Base-by-base conservation (phyloP, 2,113 vertebrate genomes). In the Trematomus loennbergii region DNA sequence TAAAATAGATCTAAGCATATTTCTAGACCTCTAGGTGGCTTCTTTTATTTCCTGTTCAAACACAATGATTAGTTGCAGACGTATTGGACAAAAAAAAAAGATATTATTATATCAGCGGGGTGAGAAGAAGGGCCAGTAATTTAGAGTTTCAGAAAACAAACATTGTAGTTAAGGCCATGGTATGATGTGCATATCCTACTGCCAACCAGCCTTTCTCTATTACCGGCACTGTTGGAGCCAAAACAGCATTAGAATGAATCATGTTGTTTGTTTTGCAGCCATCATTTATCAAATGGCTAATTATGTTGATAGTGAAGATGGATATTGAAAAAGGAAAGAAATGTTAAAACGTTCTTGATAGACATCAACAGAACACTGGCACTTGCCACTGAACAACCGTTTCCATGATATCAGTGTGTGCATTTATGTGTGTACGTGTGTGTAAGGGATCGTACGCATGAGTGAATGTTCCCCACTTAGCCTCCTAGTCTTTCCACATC, bases 341-440 rank as follows among this genome's bases (percentile, higher is more conserved):
- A 65, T 77, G 78, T 79, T 88, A 79, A 87, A 83, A 72, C 29
- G 12, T 73, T 81, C 75, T 81, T 88, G 91, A 91, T 89, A 85
- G 81, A 82, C 73, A 83, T 84, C 79, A 84, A 55, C 75, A 77
- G 79, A 87, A 75, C 71, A 87, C 73, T 62, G 12, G 69, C 57
- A 71, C 63, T 85, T 78, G 74, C 80, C 53, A 59, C n/a, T 84
- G 87, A 92, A 81, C 73, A 79, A 86, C 66, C 87, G 79, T 94
- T 93, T 93, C 91, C 92, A 91, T 91, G 79, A 91, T 91, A 93
- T 92, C 89, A 91, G 82, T 49, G 78, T 74, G 87, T 81, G 79
- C 82, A 33, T 90, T 85, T 89, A 67, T 74, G 76, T 73, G 63
- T 83, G 84, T 77, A 79, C 46, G 25, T 79, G 75, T 81, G 82